A percentile compares a stretch with the other conserved stretches of the same genome.
Conservation (phyloP, 2,888 invertebrate species). For the Apotomis turbidana region DNA sequence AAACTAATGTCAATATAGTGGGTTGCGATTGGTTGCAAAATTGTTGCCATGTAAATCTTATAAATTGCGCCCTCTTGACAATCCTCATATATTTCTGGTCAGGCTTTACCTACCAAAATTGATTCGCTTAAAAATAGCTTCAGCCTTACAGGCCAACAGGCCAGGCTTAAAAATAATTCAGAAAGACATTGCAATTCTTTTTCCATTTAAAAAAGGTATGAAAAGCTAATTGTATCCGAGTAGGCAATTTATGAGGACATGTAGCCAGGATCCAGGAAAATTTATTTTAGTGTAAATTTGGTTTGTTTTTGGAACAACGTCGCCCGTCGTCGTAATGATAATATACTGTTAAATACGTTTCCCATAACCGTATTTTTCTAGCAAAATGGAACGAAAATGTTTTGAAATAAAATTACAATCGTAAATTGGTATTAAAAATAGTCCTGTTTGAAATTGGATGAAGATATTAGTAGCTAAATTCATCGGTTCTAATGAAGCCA, state of each 20-base stretch:
- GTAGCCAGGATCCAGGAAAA: constrained; percentile 24
- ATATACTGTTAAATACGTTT: constrained; percentile 31
- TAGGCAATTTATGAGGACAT: constrained; percentile 28
- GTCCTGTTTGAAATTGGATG: too few relatives aligned
- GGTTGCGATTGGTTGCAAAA: too few relatives aligned
- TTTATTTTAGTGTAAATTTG: constrained; percentile 29
- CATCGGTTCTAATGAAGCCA: too few relatives aligned
- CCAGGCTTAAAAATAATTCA: constrained; percentile 4
- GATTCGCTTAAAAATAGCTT: background rate
- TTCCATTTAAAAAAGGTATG: constrained; percentile 18
- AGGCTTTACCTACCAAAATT: background rate
- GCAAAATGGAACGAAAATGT: constrained; percentile 2
- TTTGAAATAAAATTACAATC: background rate
- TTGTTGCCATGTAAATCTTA: too few relatives aligned
- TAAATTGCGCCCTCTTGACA: too few relatives aligned
- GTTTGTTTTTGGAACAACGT: constrained; percentile 28
- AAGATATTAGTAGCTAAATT: too few relatives aligned
- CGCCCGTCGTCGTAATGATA: constrained; percentile 29
- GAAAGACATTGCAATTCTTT: constrained; percentile 9
- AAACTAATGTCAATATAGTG: too few relatives aligned
- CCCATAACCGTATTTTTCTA: constrained; percentile 14
- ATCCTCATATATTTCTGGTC: too few relatives aligned
- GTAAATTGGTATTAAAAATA: too few relatives aligned
- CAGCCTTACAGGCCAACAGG: too few relatives aligned
- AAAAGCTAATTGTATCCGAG: constrained; percentile 34